Base-by-base conservation (phyloP, 2,888 invertebrate genomes). In the Idaea dimidiata region DNA sequence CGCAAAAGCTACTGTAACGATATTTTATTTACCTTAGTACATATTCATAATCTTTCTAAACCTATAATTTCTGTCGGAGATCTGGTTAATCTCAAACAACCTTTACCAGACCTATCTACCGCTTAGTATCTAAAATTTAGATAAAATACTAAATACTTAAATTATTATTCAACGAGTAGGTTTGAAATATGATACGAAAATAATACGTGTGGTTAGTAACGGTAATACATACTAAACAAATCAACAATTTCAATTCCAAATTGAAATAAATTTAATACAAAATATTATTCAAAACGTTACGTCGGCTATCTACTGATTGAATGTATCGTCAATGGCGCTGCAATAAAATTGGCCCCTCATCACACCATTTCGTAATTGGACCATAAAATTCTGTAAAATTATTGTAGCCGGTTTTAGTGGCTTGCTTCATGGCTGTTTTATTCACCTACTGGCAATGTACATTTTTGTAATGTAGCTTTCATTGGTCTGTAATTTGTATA, bases 351-450 rank as follows among this genome's bases (percentile, higher is more conserved):
- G 72, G 71, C 67, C 73, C 76, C 76, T 79, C 77, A 80, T 81
- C 80, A 82, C 81, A 85, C 83, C 79, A 81, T 78, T 79, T 75
- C 76, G 78, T 84, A 83, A 85, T 83, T 83, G 82, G 79, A 77
- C 71, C 78, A 73, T 82, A 82, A 84, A 82, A 74, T 72, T 77
- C 78, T 77, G 74, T 80, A 78, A 80, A 79, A 79, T 79, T 75
- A 79, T 75, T 80, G 77, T 76, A 76, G 73, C 71, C 64, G 65
- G 72, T 76, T 81, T 79, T 78, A 79, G 72, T 74, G 73, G 70
- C 70, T 66, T 68, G 63, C 73, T 78, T 81, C 76, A 81, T 76
- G 76, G 71, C 74, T 68, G 70, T 77, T 80, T 80, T 80, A 79
- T 77, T 77, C 75, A 67, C 73, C 75, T 73, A 72, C 73, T 72